Evolutionary conservation across 1,140 invertebrate species (phyloP).

Genomic region (Pteromalus puparum): DNA sequence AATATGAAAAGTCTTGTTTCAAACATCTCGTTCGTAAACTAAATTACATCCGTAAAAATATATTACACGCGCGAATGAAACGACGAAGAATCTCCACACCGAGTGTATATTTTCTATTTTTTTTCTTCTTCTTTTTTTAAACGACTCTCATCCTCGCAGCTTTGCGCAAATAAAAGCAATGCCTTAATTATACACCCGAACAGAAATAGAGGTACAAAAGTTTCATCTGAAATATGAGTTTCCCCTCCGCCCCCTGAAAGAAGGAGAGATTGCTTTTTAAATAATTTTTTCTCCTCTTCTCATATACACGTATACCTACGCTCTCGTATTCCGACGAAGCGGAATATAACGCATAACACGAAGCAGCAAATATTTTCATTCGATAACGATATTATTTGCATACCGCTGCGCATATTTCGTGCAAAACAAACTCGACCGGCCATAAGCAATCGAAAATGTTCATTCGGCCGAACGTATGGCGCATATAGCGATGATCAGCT

Average conservation of each 20-base stretch:
- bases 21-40: not conserved
- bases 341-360: too few relatives aligned
- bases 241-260: not conserved
- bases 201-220: too few relatives aligned
- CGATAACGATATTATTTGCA: not conserved
- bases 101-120: too few relatives aligned
- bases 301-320: not conserved
- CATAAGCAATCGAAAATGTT: too few relatives aligned
- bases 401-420: not conserved
- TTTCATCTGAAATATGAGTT: too few relatives aligned
- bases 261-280: not conserved
- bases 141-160: too few relatives aligned
- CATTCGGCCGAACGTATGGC: not conserved
- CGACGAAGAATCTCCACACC: not conserved
- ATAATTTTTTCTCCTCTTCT: not conserved
- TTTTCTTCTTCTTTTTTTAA: too few relatives aligned
- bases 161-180: too few relatives aligned
- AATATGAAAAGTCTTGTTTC: conserved; percentile 38
- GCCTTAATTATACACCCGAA: too few relatives aligned
- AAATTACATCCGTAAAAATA: conserved; percentile 11
- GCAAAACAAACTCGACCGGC: not conserved
- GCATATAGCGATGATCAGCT: not conserved
- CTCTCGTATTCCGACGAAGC: not conserved
- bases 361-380: too few relatives aligned
- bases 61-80: not conserved